A percentile compares a stretch with the other conserved stretches of the same genome.
These are phyloP conservation scores for Thymelicus sylvestris DNA, from an alignment of 2,888 invertebrate species.

Conservation along the genomic window DNA sequence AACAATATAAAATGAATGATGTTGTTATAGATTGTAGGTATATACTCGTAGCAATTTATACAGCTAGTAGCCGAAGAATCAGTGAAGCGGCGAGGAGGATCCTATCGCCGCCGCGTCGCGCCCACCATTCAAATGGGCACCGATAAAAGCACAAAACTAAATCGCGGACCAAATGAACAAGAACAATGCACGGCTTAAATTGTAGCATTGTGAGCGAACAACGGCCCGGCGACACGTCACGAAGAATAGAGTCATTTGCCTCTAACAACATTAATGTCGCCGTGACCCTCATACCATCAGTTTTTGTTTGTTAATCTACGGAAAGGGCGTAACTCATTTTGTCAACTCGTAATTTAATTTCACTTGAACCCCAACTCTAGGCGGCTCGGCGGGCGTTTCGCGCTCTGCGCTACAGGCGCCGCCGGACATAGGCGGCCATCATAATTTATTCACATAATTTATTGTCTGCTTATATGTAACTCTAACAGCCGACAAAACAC, in stretches of 20 bases:
- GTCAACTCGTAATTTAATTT: constrained; percentile 84
- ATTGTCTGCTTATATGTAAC: constrained; percentile 62
- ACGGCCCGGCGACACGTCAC: constrained; percentile 61
- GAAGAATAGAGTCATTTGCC: constrained; percentile 83
- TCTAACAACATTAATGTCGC: constrained; percentile 78
- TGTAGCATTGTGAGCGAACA: constrained; percentile 72
- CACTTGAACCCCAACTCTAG: constrained; percentile 68
- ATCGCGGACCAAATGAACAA: constrained; percentile 71
- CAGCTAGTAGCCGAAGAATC: constrained; percentile 37
- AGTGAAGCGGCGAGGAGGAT: constrained; percentile 44
- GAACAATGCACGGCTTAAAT: constrained; percentile 77
- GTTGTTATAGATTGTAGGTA: constrained; percentile 16
- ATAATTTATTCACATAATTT: constrained; percentile 73
- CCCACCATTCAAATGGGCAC: constrained; percentile 61
- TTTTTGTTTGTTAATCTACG: constrained; percentile 85
- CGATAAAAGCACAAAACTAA: constrained; percentile 78
- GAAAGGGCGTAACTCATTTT: constrained; percentile 85
- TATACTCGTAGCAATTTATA: neutral
- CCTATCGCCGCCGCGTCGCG: constrained; percentile 41
- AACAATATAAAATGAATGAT: no score
- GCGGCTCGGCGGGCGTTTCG: constrained; percentile 50
- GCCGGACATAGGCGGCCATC: constrained; percentile 64
- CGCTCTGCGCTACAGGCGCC: constrained; percentile 56
- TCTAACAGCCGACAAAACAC: constrained; percentile 52
- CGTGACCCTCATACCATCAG: constrained; percentile 81